Base-by-base conservation (phyloP, 2,888 invertebrate species). In the Tolmerus cingulatus region DNA sequence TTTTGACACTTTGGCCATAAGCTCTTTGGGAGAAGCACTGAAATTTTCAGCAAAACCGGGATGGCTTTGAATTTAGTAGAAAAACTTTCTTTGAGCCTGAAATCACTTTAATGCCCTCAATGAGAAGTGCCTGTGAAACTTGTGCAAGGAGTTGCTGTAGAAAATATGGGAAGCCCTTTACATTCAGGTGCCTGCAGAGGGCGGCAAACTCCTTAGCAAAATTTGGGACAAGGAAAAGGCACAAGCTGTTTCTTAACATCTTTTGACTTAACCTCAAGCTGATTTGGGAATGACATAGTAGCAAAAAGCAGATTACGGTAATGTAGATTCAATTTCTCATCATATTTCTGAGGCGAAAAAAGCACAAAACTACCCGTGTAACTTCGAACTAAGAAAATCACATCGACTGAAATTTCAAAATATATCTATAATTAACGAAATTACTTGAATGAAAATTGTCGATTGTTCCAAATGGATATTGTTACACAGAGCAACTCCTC, bases 21-120 rank as follows among this genome's bases (percentile, higher is more conserved):
- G 79, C 79, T 79, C 51, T n/a, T 79, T 23, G 27, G 27, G 79
- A 51, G 30, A 8, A 79, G 30, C 51, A 7, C 79, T 51, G 51
- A 27, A 16, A 79, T 30, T 23, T 79, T 79, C 51, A 37, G 51
- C 30, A 27, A 46, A 51, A 46, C 4, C 34, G 46, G 46, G 5
- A 12, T 79, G 79, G 79, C 30, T 79, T 79, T 79, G 79, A 79
- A 79, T 79, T 79, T 51, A 79, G 51, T 51, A 43, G 23, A 79
- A 79, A 79, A 79, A 79, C 79, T 79, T 79, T 79, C 79, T 79
- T 79, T 79, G 51, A 79, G 79, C 12, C 51, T 79, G 79, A 79
- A 79, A 79, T 79, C 79, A 79, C 40, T 51, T 79, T 79, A 79
- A 79, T 79, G 51, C 51, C 55, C 51, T 51, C 79, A 79, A 46